Evolutionary conservation across 1,140 invertebrate genomes (phyloP).

Genomic region (Dreissena polymorpha): DNA sequence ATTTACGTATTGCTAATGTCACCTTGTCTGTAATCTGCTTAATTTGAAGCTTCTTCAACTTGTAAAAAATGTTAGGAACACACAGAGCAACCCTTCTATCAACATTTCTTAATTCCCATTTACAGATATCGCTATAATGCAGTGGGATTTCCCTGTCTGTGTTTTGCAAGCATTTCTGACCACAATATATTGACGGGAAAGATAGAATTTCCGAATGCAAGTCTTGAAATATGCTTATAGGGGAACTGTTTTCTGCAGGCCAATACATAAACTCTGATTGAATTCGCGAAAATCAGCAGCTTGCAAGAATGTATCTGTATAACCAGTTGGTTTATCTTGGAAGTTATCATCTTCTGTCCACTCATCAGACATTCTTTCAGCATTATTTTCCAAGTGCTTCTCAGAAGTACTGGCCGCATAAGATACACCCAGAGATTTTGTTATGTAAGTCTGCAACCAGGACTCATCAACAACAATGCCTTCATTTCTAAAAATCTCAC

Average conservation of each 20-base stretch:
- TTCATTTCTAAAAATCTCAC: slow-evolving; percentile 14
- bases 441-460: slow-evolving; percentile 4
- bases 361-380: neutral
- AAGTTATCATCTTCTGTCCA: slow-evolving; percentile 36
- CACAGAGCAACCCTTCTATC: slow-evolving; percentile 45
- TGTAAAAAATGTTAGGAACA: slow-evolving; percentile 60
- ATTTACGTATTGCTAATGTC: slow-evolving; percentile 52
- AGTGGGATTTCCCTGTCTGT: slow-evolving; percentile 19
- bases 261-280: slow-evolving; percentile 42
- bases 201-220: slow-evolving; percentile 37
- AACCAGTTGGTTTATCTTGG: slow-evolving; percentile 14
- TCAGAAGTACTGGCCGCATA: neutral
- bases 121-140: slow-evolving; percentile 46
- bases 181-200: slow-evolving; percentile 50
- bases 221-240: slow-evolving; percentile 49
- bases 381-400: neutral
- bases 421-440: neutral
- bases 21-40: slow-evolving; percentile 61
- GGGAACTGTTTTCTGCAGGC: slow-evolving; percentile 39
- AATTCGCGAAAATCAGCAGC: slow-evolving; percentile 34
- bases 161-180: slow-evolving; percentile 35
- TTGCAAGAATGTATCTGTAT: slow-evolving; percentile 33
- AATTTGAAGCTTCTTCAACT: slow-evolving; percentile 62
- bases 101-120: slow-evolving; percentile 45
- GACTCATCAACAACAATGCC: slow-evolving; percentile 13